Conservation (phyloP, 2,113 vertebrate genomes). For the Meleagris gallopavo region DNA sequence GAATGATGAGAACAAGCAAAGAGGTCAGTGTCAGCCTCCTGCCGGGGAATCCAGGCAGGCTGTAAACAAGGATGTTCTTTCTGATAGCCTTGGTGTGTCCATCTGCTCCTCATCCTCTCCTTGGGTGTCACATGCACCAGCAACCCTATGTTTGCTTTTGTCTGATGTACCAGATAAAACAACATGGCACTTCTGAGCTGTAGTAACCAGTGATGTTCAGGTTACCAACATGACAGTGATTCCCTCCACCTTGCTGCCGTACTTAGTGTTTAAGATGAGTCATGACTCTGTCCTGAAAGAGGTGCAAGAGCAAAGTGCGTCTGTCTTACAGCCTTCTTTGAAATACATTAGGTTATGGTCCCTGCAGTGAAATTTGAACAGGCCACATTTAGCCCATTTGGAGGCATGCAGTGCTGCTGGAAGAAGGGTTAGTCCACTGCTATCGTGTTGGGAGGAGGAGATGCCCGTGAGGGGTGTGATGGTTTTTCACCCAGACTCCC, state of each 20-base stretch:
- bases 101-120: conserved; percentile 14
- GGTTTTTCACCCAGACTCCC: accelerated
- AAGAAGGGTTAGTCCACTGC: background rate
- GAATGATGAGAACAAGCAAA: conserved; percentile 15
- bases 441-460: background rate
- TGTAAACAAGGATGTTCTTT: conserved; percentile 23
- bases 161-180: background rate
- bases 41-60: background rate
- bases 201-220: background rate
- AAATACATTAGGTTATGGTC: background rate
- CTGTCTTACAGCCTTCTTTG: background rate
- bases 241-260: background rate
- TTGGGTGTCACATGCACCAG: conserved; percentile 6
- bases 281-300: background rate
- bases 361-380: background rate
- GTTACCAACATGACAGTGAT: background rate
- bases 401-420: background rate
- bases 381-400: background rate
- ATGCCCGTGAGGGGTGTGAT: background rate
- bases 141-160: background rate
- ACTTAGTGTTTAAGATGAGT: background rate
- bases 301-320: accelerated
- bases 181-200: background rate
- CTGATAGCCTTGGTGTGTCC: conserved; percentile 26
- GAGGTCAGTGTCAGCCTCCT: conserved; percentile 73